Conservation (phyloP, 64 coral and sea anemone species). For the Cladopsammia gracilis region DNA sequence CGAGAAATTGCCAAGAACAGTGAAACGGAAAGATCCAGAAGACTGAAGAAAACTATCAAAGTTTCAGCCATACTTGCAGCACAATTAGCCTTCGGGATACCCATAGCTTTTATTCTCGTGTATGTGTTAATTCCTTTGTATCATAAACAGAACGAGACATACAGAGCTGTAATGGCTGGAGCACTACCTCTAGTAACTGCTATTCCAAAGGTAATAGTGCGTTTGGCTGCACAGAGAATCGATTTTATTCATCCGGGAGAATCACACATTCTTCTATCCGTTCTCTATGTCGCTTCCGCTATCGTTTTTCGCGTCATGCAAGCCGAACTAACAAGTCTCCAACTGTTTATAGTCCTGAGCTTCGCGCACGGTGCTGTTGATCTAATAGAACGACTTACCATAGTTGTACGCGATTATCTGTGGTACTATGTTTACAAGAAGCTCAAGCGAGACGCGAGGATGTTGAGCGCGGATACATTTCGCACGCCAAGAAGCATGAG, state of each 20-base stretch:
- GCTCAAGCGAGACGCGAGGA: not conserved
- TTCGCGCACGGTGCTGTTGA: slow-evolving; percentile 72
- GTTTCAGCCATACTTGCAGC: slow-evolving; percentile 44
- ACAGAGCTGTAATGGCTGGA: slow-evolving; percentile 46
- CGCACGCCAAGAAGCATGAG: slow-evolving; percentile 73
- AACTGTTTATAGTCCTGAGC: slow-evolving; percentile 67
- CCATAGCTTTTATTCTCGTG: slow-evolving; percentile 19
- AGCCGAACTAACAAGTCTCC: slow-evolving; percentile 70
- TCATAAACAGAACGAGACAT: slow-evolving; percentile 26
- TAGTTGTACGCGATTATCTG: slow-evolving; percentile 65
- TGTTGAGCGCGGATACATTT: slow-evolving; percentile 41
- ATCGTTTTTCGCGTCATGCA: slow-evolving; percentile 79
- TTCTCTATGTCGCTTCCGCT: slow-evolving; percentile 57
- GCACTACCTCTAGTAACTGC: slow-evolving; percentile 42
- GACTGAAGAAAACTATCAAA: slow-evolving; percentile 22
- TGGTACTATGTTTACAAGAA: slow-evolving; percentile 83
- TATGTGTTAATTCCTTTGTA: slow-evolving; percentile 67
- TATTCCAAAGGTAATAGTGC: slow-evolving; percentile 53
- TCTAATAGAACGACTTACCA: slow-evolving; percentile 65
- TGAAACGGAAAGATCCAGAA: not conserved
- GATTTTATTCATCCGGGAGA: slow-evolving; percentile 56
- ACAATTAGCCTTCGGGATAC: slow-evolving; percentile 53
- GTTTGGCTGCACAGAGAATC: slow-evolving; percentile 69
- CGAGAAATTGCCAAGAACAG: slow-evolving; percentile 11
- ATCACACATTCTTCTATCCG: slow-evolving; percentile 42